A percentile compares a stretch with the other conserved stretches of the same genome.
These are phyloP conservation scores for Tenodera sinensis DNA, from an alignment of 2,888 invertebrate species.

Conservation along the genomic window DNA sequence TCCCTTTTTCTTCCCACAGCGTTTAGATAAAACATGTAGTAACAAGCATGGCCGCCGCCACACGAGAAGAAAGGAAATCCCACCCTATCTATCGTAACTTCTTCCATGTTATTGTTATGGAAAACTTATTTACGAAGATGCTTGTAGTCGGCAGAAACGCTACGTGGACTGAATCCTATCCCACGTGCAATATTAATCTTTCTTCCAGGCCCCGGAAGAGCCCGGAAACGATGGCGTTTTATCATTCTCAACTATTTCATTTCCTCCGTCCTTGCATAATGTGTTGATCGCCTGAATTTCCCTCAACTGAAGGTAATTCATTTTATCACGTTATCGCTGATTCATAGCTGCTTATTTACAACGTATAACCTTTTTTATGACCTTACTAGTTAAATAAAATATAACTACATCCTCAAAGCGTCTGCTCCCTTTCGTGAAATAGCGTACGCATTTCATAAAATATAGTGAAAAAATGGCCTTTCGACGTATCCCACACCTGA, in stretches of 20 bases:
- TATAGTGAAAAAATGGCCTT: no score
- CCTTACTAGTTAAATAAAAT: no score
- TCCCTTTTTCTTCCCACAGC: background rate
- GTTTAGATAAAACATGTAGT: constrained; percentile 10
- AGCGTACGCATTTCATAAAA: no score
- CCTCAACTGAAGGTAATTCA: no score
- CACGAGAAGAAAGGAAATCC: background rate
- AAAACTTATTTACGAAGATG: background rate
- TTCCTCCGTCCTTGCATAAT: no score
- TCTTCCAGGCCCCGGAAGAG: background rate
- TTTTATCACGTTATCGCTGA: no score
- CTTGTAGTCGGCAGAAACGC: background rate
- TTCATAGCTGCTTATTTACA: no score
- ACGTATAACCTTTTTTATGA: no score
- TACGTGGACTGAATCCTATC: background rate
- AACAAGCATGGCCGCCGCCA: background rate
- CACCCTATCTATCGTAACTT: background rate
- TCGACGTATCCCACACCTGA: no score
- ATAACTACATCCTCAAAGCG: no score
- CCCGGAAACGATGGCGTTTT: background rate
- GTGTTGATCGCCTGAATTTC: no score
- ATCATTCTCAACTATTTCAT: background rate
- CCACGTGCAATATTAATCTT: background rate
- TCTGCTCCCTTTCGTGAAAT: no score
- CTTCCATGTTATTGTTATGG: background rate